Base-by-base conservation (phyloP, 2,888 invertebrate species). In the Drosophila acutilabella region DNA sequence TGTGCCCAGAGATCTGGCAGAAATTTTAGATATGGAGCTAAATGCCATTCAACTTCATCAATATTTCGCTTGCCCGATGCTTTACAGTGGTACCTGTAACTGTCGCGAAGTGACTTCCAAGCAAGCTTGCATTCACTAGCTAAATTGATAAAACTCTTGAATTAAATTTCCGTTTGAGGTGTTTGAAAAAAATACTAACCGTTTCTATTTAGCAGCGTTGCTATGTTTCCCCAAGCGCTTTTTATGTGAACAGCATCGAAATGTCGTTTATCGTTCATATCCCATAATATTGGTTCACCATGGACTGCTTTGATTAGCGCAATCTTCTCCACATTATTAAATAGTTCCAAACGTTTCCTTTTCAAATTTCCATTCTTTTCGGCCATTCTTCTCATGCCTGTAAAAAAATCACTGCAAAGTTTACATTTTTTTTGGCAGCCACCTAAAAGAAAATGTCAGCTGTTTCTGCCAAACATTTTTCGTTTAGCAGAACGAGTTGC, bases 51-150 rank as follows among this genome's bases (percentile, higher is more conserved):
- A 10, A 48, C 16, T 48, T 48, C 16, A 0, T 10, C 33, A 33
- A 7, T 11, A 4, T 10, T 11, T 10, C 7, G 7, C 23, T 3
- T 23, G 10, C 14, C 45, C 26, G 45, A 8, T 20, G 7, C n/a
- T n/a, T 48, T 48, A 6, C 33, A 33, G 33, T 48, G 48, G 6
- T 48, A 48, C 11, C 48, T 16, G 14, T 48, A 48, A 14, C 48
- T 48, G 16, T 48, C 48, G 6, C 48, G 30, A 1, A 48, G 6
- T 1, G 48, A 48, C 13, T 33, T 48, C 48, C 48, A 48, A 30
- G 48, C 48, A 2, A 1, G 0, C 16, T 7, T 48, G 33, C 48
- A 48, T 1, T 30, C 16, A 13, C 11, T 30, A 13, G 1, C 48
- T 48, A 16, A 18, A 48, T 33, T 16, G 5, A 40, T 2, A 40